Conservation (phyloP, 2,888 invertebrate species). For the Eugnorisma glareosa region DNA sequence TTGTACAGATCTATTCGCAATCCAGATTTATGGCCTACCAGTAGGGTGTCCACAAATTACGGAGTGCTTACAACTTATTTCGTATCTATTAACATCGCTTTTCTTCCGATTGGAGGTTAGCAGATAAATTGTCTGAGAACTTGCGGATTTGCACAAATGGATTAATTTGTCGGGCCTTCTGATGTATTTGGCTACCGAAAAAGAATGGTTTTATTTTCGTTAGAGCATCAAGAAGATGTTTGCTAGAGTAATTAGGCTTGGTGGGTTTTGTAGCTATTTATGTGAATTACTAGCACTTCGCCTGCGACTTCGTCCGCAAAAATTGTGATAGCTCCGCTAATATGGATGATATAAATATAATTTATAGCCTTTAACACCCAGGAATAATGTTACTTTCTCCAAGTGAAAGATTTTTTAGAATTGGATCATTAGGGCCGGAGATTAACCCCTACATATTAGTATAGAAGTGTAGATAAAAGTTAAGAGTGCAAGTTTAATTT, state of each 20-base stretch:
- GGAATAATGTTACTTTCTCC: too few relatives aligned
- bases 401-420: too few relatives aligned
- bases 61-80: constrained; percentile 57
- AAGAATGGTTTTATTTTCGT: constrained; percentile 37
- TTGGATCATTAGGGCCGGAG: too few relatives aligned
- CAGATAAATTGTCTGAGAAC: constrained; percentile 42
- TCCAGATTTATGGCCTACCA: constrained; percentile 51
- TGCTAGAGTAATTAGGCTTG: constrained; percentile 12
- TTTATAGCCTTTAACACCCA: too few relatives aligned
- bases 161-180: constrained; percentile 42
- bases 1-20: constrained; percentile 49
- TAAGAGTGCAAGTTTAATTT: background rate
- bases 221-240: background rate
- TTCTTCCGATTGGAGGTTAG: constrained; percentile 38
- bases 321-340: too few relatives aligned
- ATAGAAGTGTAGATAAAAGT: too few relatives aligned
- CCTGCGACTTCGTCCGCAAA: too few relatives aligned
- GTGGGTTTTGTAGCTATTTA: background rate
- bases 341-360: too few relatives aligned
- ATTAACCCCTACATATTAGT: too few relatives aligned
- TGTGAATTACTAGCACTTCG: too few relatives aligned
- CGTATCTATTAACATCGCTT: constrained; percentile 51
- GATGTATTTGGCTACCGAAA: constrained; percentile 14
- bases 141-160: constrained; percentile 54
- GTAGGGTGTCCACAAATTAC: constrained; percentile 52